phyloP scores from a whole-genome alignment of 2,797 vertebrate species.

The Aselliscus stoliczkanus region DNA sequence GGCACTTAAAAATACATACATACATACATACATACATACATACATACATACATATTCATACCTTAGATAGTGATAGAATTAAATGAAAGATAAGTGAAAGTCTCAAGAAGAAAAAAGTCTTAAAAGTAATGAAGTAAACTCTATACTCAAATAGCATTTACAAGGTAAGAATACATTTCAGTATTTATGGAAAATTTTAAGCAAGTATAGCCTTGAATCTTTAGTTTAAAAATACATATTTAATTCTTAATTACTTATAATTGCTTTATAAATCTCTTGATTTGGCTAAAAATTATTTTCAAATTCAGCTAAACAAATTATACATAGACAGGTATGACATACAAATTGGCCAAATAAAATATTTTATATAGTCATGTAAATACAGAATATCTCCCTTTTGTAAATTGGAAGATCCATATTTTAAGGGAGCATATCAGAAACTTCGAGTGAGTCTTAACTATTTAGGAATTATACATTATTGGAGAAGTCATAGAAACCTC shows the following conservation, averaged over 20 bases:
- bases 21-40: no score
- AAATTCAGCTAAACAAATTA: not conserved
- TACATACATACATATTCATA: not conserved
- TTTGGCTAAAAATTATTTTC: not conserved
- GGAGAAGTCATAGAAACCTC: not conserved
- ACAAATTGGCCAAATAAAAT: not conserved
- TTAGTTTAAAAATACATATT: not conserved
- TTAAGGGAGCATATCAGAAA: not conserved
- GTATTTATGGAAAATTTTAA: slow-evolving; percentile 1
- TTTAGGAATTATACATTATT: not conserved
- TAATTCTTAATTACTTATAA: not conserved
- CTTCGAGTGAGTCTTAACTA: not conserved
- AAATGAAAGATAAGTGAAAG: not conserved
- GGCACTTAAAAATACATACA: not conserved
- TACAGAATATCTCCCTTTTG: not conserved
- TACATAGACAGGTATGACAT: not conserved
- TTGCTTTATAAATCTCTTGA: not conserved
- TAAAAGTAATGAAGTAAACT: not conserved
- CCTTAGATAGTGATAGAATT: not conserved
- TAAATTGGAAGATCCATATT: not conserved
- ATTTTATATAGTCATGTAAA: not conserved
- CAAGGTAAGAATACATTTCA: not conserved
- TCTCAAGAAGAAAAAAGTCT: not conserved
- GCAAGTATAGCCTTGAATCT: not conserved
- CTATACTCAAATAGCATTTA: not conserved